phyloP scores from a whole-genome alignment of 2,797 vertebrate genomes.

The Crotalus adamanteus region DNA sequence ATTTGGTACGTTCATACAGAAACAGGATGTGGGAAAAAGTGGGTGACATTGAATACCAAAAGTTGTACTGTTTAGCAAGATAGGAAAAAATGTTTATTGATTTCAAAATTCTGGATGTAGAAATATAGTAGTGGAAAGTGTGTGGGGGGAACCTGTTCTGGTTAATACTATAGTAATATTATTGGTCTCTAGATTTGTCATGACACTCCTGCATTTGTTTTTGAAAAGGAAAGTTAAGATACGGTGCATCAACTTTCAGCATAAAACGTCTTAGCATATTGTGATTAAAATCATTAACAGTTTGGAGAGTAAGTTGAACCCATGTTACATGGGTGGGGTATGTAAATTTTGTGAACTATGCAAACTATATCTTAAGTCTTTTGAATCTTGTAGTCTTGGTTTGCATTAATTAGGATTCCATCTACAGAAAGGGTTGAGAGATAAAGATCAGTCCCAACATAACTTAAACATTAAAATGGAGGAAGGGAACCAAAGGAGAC shows the following conservation, averaged over 20 bases:
- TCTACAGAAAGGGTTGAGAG: not conserved
- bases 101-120: not conserved
- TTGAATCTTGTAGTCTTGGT: not conserved
- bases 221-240: constrained; percentile 1
- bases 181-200: not conserved
- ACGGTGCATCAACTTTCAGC: not conserved
- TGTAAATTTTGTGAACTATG: not conserved
- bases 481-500: not conserved
- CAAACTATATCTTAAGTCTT: not conserved
- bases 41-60: not conserved
- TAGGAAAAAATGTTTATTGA: not conserved
- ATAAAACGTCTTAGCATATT: not conserved
- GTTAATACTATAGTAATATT: not conserved
- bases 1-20: not conserved
- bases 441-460: not conserved
- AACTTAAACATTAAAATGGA: not conserved
- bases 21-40: not conserved
- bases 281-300: not conserved
- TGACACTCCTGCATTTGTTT: not conserved
- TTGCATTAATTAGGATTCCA: not conserved
- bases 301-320: not conserved
- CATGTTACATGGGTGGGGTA: not conserved
- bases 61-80: not conserved
- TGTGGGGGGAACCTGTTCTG: not conserved
- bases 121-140: not conserved